A percentile compares a stretch with the other conserved stretches of the same genome.
Evolutionary conservation across 2,113 vertebrate genomes (phyloP).

Genomic region (Oenanthe oenanthe): DNA sequence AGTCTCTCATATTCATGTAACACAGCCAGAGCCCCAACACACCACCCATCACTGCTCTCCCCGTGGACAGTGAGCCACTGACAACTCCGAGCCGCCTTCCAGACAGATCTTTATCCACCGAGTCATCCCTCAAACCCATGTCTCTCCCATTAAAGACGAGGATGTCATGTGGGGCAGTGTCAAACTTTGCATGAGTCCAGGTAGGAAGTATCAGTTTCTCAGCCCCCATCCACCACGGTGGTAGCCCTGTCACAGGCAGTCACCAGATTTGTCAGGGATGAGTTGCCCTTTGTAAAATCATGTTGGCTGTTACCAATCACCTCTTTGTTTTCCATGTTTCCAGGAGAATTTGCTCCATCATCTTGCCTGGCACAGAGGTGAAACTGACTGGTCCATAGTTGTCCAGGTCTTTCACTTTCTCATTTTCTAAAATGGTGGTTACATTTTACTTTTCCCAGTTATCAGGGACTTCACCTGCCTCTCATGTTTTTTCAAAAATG

Average conservation of each 20-base stretch:
- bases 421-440: neutral
- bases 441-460: neutral
- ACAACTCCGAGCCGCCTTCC: neutral
- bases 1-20: no score
- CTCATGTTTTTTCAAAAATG: neutral
- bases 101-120: neutral
- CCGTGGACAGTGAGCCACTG: rapidly evolving
- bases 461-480: neutral
- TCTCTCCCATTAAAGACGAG: neutral
- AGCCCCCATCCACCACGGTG: neutral
- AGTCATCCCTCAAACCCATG: neutral
- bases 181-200: neutral
- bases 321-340: neutral
- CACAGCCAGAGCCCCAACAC: no score
- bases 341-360: neutral
- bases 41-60: neutral
- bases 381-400: neutral
- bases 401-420: neutral
- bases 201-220: neutral
- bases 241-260: neutral
- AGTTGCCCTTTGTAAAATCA: neutral
- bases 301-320: neutral
- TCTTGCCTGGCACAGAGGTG: no score
- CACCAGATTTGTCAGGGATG: neutral
- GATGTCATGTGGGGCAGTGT: neutral